Percentiles rank a stretch among this genome's conserved stretches.
These are phyloP conservation scores for Haliclona indistincta DNA, from an alignment of 37 sponge, comb jelly and placozoan genomes.

Conservation along the genomic window DNA sequence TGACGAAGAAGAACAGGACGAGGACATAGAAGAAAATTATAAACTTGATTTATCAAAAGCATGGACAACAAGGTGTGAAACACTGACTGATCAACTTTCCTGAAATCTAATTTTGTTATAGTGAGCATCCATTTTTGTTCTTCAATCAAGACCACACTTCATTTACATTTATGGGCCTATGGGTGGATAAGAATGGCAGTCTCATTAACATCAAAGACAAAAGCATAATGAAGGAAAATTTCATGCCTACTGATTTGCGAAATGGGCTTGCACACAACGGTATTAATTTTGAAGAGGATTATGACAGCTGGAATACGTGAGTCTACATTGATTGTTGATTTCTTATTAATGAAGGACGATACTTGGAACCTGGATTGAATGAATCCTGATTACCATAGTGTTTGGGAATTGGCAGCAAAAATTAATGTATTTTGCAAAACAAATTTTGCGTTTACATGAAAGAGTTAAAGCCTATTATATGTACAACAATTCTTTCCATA, in stretches of 20 bases:
- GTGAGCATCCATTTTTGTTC: slow-evolving; percentile 93
- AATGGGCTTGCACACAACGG: background rate
- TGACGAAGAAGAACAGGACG: background rate
- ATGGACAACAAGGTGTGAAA: background rate
- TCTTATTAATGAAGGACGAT: no score
- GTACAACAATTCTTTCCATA: no score
- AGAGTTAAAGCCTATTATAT: no score
- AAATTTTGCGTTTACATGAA: no score
- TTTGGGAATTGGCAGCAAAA: no score
- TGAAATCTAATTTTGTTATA: slow-evolving; percentile 29
- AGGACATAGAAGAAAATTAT: background rate
- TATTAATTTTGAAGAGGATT: slow-evolving; percentile 38
- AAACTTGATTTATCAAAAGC: background rate
- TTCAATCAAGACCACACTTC: slow-evolving; percentile 82
- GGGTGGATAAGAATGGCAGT: slow-evolving; percentile 48
- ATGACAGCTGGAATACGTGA: slow-evolving; percentile 22
- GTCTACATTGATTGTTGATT: background rate
- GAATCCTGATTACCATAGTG: no score
- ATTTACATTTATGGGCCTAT: slow-evolving; percentile 91
- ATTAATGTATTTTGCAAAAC: no score
- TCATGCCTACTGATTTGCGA: slow-evolving; percentile 8
- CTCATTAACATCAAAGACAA: slow-evolving; percentile 20
- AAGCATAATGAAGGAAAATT: slow-evolving; percentile 9
- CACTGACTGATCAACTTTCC: background rate
- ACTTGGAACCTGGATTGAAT: no score